Conservation (phyloP, 2,888 invertebrate genomes). For the Drosophila imparisetae region DNA sequence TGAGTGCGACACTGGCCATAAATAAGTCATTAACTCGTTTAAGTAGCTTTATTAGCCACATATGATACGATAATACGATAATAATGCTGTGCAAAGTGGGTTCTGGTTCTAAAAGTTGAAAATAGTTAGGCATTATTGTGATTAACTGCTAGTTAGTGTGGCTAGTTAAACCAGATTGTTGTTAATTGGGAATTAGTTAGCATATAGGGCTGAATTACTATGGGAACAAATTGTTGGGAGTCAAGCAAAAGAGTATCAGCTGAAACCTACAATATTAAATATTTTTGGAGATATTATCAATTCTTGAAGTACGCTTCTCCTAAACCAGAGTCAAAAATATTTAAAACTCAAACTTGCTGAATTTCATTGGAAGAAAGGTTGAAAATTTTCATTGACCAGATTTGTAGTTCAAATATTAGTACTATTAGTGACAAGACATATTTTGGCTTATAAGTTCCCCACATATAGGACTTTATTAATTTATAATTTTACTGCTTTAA, state of each 20-base stretch:
- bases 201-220: background rate
- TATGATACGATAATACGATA: constrained; percentile 47
- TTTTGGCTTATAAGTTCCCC: background rate
- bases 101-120: constrained; percentile 19
- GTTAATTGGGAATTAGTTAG: background rate
- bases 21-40: constrained; percentile 75
- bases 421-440: background rate
- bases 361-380: too few species aligned
- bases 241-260: background rate
- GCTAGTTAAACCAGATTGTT: constrained; percentile 5
- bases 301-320: background rate
- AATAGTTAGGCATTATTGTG: constrained; percentile 13
- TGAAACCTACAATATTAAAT: background rate
- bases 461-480: background rate
- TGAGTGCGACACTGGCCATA: constrained; percentile 52
- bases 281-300: background rate
- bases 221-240: background rate
- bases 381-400: background rate
- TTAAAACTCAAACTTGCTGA: background rate
- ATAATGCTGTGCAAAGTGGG: constrained; percentile 6
- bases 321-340: background rate
- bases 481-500: background rate
- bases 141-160: constrained; percentile 33
- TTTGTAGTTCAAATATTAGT: background rate
- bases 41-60: constrained; percentile 72